A percentile compares a stretch with the other conserved stretches of the same genome.
phyloP scores from a whole-genome alignment of 2,888 invertebrate species.

The Cistogaster globosa region DNA sequence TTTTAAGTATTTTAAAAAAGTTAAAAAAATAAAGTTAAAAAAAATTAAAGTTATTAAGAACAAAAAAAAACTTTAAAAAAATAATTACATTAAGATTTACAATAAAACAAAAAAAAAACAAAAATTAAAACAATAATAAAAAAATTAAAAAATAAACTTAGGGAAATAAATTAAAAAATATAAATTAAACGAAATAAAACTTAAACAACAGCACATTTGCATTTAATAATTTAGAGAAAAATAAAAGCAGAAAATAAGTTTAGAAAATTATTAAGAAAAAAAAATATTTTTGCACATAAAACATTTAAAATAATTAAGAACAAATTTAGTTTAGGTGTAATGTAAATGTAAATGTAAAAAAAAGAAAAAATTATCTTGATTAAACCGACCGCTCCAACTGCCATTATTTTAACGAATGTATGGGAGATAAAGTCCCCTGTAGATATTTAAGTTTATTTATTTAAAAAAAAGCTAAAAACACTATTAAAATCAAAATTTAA shows the following conservation, averaged over 20 bases:
- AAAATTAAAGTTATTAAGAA: conserved; percentile 72
- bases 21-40: conserved; percentile 37
- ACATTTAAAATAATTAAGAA: conserved; percentile 44
- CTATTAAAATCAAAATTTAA: conserved; percentile 32
- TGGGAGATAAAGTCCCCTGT: background rate
- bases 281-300: conserved; percentile 68
- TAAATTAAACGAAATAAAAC: conserved; percentile 38
- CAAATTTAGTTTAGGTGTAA: background rate
- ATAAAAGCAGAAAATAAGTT: conserved; percentile 72
- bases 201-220: conserved; percentile 72
- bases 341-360: background rate
- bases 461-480: background rate
- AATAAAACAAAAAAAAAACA: conserved; percentile 46
- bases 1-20: too few relatives aligned
- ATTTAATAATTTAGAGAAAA: conserved; percentile 73
- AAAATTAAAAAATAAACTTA: conserved; percentile 43
- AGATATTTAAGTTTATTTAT: too few relatives aligned
- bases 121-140: conserved; percentile 36
- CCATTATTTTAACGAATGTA: conserved; percentile 47
- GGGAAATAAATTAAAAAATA: too few relatives aligned
- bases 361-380: conserved; percentile 24
- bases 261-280: conserved; percentile 45
- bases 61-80: conserved; percentile 69
- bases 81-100: conserved; percentile 38
- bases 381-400: conserved; percentile 60